These are phyloP conservation scores for Allolobophora icterica DNA, from an alignment of 2,888 invertebrate genomes.

Conservation along the genomic window DNA sequence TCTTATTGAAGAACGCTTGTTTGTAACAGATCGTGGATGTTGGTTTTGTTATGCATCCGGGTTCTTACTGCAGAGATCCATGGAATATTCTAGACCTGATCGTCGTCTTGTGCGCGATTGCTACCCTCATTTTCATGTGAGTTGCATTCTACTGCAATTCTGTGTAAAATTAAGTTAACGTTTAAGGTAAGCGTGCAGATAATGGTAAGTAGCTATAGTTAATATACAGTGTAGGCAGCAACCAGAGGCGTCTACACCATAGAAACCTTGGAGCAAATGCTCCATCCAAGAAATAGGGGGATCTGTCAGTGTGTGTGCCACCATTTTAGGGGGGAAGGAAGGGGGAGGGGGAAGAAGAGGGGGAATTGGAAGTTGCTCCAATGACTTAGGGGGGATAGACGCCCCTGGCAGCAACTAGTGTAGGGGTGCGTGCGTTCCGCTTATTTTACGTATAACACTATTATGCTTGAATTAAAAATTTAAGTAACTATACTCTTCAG, in stretches of 20 bases:
- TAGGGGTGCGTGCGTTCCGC: background rate
- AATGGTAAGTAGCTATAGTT: background rate
- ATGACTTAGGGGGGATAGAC: too few species aligned
- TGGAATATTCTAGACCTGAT: slow-evolving; percentile 99
- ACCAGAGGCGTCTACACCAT: too few species aligned
- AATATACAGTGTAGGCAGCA: too few species aligned
- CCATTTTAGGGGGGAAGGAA: too few species aligned
- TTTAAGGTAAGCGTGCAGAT: background rate
- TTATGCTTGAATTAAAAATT: background rate
- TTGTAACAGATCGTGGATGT: slow-evolving; percentile 71
- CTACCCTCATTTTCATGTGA: slow-evolving; percentile 88
- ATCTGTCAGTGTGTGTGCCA: too few species aligned
- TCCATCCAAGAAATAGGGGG: too few species aligned
- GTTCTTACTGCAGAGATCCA: slow-evolving; percentile 95
- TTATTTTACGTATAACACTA: background rate
- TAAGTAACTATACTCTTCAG: too few species aligned
- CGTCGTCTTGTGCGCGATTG: slow-evolving; percentile 96
- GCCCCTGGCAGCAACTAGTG: too few species aligned
- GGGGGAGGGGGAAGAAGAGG: too few species aligned
- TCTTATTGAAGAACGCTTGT: background rate
- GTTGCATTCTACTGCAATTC: slow-evolving; percentile 49
- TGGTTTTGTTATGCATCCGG: slow-evolving; percentile 95
- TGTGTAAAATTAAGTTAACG: background rate
- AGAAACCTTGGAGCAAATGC: too few species aligned
- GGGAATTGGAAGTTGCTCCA: too few species aligned